Base-by-base conservation (phyloP, 2,113 vertebrate species). In the zebrafish (Danio rerio) region DNA sequence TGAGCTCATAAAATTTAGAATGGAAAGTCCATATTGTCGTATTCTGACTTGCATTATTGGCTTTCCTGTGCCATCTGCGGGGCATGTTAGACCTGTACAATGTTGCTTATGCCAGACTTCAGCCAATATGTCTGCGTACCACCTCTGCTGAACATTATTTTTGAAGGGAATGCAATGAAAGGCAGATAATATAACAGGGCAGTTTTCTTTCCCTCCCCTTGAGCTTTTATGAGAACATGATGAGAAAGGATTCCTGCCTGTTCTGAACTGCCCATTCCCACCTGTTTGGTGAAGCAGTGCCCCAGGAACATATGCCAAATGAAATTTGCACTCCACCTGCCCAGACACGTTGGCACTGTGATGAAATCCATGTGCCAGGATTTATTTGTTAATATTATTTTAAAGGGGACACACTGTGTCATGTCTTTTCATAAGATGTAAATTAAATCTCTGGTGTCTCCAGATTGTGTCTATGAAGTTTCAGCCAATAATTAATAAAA, bases 291-390 rank as follows among this genome's bases (percentile, higher is more conserved):
- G 83, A 82, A 76, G 72, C 86, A 86, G 84, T 82, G 80, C 85
- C 62, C 85, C 80, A 84, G 88, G 83, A 92, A 78, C 91, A 92
- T 93, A 93, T 92, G 92, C 86, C 87, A 88, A 89, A 90, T 90
- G 20, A 86, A 83, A 88, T 88, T 84, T 86, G 65, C 86, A 86
- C 87, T 82, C 70, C 61, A 73, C 42, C 71, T 66, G 81, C 43
- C 77, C 71, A 63, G 53, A 91, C 90, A 92, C 87, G 50, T 87
- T 91, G 87, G 91, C 88, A 86, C 52, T 85, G 83, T 87, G 86
- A 81, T 81, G 81, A 81, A 89, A 85, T 86, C 62, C 75, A 70
- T 84, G 49, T 81, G 81, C 80, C 81, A 76, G n/a, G 40, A 43
- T 77, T 40, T 52, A 42, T 18, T 79, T 47, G 63, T 69, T 66